Evolutionary conservation across 1,140 invertebrate genomes (phyloP).

Genomic region (Eueides isabella): DNA sequence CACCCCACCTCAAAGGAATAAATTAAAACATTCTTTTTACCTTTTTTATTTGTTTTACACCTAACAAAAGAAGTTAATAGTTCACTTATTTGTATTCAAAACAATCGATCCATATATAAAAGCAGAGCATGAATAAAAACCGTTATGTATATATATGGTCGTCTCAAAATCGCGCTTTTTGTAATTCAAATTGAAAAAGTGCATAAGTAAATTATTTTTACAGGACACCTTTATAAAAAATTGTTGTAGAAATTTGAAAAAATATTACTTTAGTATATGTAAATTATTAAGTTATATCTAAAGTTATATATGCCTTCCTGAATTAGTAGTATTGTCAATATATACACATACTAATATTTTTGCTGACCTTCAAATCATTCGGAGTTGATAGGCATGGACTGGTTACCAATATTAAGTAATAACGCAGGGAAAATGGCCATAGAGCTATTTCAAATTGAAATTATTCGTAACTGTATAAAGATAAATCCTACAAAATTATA

Average conservation of each 20-base stretch:
- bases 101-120: constrained; percentile 58
- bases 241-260: too few relatives aligned
- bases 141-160: constrained; percentile 34
- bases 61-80: constrained; percentile 23
- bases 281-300: too few relatives aligned
- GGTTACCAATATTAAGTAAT: background rate
- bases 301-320: too few relatives aligned
- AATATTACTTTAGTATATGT: background rate
- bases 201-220: background rate
- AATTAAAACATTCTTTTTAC: background rate
- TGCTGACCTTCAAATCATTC: too few relatives aligned
- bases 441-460: constrained; percentile 2
- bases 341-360: background rate
- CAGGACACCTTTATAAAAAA: background rate
- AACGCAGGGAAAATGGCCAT: background rate
- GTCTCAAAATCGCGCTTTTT: constrained; percentile 27
- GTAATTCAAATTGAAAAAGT: constrained; percentile 1
- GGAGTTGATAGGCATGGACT: too few relatives aligned
- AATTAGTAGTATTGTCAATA: too few relatives aligned
- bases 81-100: constrained; percentile 48
- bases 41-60: background rate
- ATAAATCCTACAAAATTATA: constrained; percentile 20
- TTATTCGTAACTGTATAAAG: background rate
- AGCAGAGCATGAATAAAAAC: constrained; percentile 32
- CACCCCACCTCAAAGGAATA: background rate